These are phyloP conservation scores for Atrichornis clamosus DNA, from an alignment of 2,113 vertebrate species.

Conservation along the genomic window DNA sequence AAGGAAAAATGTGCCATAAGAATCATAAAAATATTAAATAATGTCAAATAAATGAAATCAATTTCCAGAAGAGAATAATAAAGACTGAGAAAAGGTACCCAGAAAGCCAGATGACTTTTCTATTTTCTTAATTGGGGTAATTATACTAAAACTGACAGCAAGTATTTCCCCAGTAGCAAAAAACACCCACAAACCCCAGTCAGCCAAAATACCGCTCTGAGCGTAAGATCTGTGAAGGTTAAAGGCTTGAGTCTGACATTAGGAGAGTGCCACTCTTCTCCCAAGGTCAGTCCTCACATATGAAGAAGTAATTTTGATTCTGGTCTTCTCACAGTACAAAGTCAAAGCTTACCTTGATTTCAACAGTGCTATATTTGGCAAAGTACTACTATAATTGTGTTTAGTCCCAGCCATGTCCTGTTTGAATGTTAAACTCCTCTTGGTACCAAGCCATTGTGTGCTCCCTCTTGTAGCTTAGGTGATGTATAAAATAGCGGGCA, in stretches of 20 bases:
- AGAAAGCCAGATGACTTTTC: not conserved
- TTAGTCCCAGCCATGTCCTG: not conserved
- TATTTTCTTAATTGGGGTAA: not conserved
- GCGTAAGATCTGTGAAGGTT: not conserved
- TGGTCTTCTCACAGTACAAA: slow-evolving; percentile 9
- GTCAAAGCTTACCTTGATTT: not conserved
- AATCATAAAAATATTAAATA: not conserved
- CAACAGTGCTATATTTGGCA: slow-evolving; percentile 28
- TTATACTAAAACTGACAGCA: slow-evolving; percentile 15
- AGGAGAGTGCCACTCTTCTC: not conserved
- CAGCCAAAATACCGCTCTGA: not conserved
- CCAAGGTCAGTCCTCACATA: slow-evolving; percentile 1
- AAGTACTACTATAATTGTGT: slow-evolving; percentile 13
- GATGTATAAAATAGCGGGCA: rapidly evolving
- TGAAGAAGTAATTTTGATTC: slow-evolving; percentile 27
- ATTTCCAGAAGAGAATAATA: not conserved
- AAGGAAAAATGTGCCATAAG: not conserved
- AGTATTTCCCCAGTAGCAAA: slow-evolving; percentile 9
- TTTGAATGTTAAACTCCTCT: not conserved
- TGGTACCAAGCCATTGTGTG: not conserved
- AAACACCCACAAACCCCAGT: not conserved
- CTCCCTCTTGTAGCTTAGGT: not conserved
- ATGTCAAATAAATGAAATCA: not conserved
- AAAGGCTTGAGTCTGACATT: not conserved
- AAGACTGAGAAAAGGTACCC: not conserved